phyloP scores from a whole-genome alignment of 1,140 invertebrate genomes.

The Micrasema minimum region DNA sequence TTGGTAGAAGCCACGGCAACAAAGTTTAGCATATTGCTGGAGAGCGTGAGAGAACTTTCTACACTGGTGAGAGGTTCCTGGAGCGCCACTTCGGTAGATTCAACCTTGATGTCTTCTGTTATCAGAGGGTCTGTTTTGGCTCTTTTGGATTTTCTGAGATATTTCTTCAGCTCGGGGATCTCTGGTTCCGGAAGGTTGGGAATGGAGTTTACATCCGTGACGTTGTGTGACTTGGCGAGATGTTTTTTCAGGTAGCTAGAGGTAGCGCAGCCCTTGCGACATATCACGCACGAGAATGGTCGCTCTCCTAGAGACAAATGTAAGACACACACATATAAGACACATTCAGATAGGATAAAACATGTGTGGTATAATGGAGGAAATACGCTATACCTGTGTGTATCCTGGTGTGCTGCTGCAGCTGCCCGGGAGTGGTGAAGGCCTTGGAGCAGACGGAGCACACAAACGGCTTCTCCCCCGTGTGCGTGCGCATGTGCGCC shows the following conservation, averaged over 20 bases:
- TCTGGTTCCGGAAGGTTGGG: not conserved
- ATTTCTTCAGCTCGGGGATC: not conserved
- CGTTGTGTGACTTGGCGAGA: slow-evolving; percentile 57
- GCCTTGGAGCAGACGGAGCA: slow-evolving; percentile 64
- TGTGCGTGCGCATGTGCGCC: slow-evolving; percentile 73
- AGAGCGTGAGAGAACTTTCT: slow-evolving; percentile 31
- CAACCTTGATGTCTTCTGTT: slow-evolving; percentile 1
- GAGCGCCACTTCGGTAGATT: not conserved
- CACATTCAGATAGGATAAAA: no score
- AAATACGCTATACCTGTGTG: slow-evolving; percentile 69
- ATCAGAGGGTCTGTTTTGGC: not conserved
- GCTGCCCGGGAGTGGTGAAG: slow-evolving; percentile 60
- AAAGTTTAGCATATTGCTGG: slow-evolving; percentile 46
- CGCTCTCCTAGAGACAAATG: slow-evolving; percentile 61
- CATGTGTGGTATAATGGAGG: no score
- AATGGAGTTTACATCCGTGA: slow-evolving; percentile 24
- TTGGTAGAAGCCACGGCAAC: slow-evolving; percentile 56
- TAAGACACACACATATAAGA: not conserved
- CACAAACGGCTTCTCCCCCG: slow-evolving; percentile 74
- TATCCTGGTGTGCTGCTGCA: slow-evolving; percentile 62
- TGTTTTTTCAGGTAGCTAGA: slow-evolving; percentile 60
- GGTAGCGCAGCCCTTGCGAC: slow-evolving; percentile 61
- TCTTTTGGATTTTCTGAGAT: slow-evolving; percentile 10
- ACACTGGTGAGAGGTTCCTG: slow-evolving; percentile 38
- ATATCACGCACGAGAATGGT: slow-evolving; percentile 64